These are phyloP conservation scores for Andrena chrysosceles DNA, from an alignment of 2,888 invertebrate genomes.

Conservation along the genomic window DNA sequence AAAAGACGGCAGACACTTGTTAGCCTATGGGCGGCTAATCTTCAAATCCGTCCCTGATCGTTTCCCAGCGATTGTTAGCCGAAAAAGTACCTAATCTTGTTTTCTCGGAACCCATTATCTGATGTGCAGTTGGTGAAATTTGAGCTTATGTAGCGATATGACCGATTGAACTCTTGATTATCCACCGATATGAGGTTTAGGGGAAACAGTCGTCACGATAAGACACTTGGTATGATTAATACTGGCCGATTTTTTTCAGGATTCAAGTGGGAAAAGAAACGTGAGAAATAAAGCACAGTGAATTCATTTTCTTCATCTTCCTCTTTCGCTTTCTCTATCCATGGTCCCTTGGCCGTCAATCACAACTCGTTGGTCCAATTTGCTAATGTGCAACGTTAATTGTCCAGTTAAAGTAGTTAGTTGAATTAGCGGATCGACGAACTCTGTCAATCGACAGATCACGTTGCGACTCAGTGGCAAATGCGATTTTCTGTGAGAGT, in stretches of 20 bases:
- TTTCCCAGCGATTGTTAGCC: too few relatives aligned
- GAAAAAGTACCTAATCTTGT: not conserved
- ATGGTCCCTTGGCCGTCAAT: constrained; percentile 58
- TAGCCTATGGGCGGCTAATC: too few relatives aligned
- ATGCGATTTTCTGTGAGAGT: not conserved
- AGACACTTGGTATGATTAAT: too few relatives aligned
- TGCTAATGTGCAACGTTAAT: constrained; percentile 71
- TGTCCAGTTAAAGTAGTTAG: constrained; percentile 64
- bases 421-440: constrained; percentile 52
- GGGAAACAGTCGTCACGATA: too few relatives aligned
- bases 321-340: not conserved
- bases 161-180: not conserved
- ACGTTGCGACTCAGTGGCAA: not conserved
- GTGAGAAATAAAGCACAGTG: not conserved
- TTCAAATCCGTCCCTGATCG: too few relatives aligned
- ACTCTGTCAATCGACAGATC: constrained; percentile 34
- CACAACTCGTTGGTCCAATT: constrained; percentile 71
- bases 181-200: not conserved
- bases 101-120: not conserved
- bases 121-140: not conserved
- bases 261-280: not conserved
- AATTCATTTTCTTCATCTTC: constrained; percentile 11
- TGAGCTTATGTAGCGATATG: not conserved
- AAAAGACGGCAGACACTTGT: too few relatives aligned
- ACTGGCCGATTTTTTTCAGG: not conserved